Base-by-base conservation (phyloP, 2,113 vertebrate genomes). In the Cyanoliseus patagonus region DNA sequence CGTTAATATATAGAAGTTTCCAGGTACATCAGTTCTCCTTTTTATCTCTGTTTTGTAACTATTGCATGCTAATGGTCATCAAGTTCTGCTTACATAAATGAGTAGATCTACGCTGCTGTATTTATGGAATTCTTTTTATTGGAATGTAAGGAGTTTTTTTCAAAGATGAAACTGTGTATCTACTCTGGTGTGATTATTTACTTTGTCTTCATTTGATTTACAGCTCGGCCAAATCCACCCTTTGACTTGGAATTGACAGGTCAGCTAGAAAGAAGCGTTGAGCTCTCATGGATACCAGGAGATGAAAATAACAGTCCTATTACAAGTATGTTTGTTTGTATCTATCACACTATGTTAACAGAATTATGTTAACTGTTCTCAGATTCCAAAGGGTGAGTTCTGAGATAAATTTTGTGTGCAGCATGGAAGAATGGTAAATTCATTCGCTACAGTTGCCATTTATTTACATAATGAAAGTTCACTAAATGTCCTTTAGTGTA, bases 231-330 rank as follows among this genome's bases (percentile, higher is more conserved):
- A 17, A 98, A 99, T 93, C 98, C 99, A 78, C 99, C 99, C 3
- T 99, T 98, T 90, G 99, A 99, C 97, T 98, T 99, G 85, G 99
- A 99, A 97, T 85, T 99, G 95, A 99, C 99, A 12, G 98, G 98
- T 97, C 98, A 97, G 62, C 98, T 98, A 31, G 98, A 98, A 95
- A 98, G 98, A 97, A 99, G 98, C 20, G 90, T 99, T 86, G 98
- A 98, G 73, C 98, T 99, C 69, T 99, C 99, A 3, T 99, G 99
- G 99, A 98, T 97, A 59, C 99, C 99, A 42, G 99, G 99, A 86
- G 98, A 99, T 27, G 99, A 99, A 75, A 98, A 99, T 92, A 99
- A 99, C 96, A 99, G 99, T 86, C 99, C 98, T 19, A 99, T 99
- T 96, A 98, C 97, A 97, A 98, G 99, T 99, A 98, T 7, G 99